Evolutionary conservation across 2,113 vertebrate species (phyloP).

Genomic region (Ameiurus melas): DNA sequence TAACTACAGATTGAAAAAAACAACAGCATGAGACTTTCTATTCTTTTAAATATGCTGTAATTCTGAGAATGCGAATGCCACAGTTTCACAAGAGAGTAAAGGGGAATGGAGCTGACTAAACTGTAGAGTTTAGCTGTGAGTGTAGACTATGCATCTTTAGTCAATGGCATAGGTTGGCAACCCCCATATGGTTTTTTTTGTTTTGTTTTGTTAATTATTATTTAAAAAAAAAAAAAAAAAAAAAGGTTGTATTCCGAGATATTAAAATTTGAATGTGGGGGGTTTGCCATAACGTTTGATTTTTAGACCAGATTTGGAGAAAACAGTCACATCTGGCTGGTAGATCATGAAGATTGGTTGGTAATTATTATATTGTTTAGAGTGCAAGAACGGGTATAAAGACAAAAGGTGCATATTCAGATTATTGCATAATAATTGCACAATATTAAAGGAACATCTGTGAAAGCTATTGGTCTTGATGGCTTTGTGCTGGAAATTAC

Average conservation of each 20-base stretch:
- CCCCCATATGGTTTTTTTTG: background rate
- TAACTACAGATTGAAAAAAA: background rate
- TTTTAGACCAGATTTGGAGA: background rate
- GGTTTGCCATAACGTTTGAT: background rate
- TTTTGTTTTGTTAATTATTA: too few relatives aligned
- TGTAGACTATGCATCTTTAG: background rate
- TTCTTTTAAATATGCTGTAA: conserved; percentile 10
- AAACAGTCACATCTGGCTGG: background rate
- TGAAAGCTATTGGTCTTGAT: background rate
- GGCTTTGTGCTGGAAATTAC: background rate
- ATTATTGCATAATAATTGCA: background rate
- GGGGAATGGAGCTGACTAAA: conserved; percentile 33
- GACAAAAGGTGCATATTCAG: background rate
- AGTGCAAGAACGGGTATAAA: background rate
- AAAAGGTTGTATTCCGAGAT: background rate
- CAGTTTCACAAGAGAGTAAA: background rate
- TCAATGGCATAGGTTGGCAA: background rate
- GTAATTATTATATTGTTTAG: background rate
- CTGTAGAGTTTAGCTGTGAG: conserved; percentile 35
- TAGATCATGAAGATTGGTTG: background rate
- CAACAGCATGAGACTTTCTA: conserved; percentile 1
- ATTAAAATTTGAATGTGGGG: background rate
- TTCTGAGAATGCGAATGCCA: conserved; percentile 35
- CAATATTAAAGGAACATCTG: background rate
- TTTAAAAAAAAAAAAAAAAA: too few relatives aligned